These are phyloP conservation scores for Tetrapedia diversipes DNA, from an alignment of 2,888 invertebrate genomes.

Conservation along the genomic window DNA sequence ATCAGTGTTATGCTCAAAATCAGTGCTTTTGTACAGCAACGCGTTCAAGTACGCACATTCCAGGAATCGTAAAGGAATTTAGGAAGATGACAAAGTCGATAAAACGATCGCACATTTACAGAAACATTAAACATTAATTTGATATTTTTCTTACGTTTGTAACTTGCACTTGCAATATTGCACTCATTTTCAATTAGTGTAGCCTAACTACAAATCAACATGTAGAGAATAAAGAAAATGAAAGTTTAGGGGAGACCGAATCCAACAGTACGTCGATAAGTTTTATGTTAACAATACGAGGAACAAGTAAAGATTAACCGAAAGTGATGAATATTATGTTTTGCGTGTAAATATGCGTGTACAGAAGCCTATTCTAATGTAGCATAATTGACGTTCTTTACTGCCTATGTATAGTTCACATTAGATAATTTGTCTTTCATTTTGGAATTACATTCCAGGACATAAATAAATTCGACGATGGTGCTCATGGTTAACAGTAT, in stretches of 20 bases:
- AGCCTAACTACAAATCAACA: not conserved
- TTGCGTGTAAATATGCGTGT: constrained; percentile 11
- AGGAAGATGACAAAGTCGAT: constrained; percentile 27
- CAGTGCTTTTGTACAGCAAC: constrained; percentile 19
- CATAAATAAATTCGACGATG: constrained; percentile 62
- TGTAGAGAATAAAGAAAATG: not conserved
- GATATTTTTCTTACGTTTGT: constrained; percentile 16
- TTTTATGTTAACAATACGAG: constrained; percentile 8
- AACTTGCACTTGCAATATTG: not conserved
- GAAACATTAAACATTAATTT: constrained; percentile 11
- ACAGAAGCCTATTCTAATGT: constrained; percentile 13
- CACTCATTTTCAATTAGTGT: not conserved
- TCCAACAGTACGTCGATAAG: not conserved
- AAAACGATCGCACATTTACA: constrained; percentile 38
- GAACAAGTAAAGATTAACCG: not conserved
- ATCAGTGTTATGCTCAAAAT: constrained; percentile 18
- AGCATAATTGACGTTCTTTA: constrained; percentile 15
- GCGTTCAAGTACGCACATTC: constrained; percentile 47
- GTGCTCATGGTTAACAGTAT: constrained; percentile 72
- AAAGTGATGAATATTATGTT: constrained; percentile 8
- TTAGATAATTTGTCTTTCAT: constrained; percentile 30
- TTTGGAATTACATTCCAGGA: constrained; percentile 72
- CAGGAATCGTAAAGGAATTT: constrained; percentile 18
- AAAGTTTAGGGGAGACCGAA: not conserved
- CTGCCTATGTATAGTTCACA: constrained; percentile 9